phyloP scores from a whole-genome alignment of 1,140 invertebrate genomes.

The Drosophila tristis region DNA sequence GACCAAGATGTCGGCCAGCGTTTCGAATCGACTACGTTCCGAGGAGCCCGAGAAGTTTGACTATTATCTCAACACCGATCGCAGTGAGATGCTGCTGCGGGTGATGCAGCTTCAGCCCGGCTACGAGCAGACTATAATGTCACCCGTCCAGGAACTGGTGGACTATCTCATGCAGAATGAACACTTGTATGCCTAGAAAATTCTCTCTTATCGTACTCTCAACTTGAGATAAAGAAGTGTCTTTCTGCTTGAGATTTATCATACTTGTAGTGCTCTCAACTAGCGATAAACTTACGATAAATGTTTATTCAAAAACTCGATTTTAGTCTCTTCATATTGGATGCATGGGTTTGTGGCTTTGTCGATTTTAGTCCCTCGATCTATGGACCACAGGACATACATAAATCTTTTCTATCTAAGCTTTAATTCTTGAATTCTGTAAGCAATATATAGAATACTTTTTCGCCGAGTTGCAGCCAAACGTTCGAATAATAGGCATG shows the following conservation, averaged over 20 bases:
- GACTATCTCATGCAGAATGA: constrained; percentile 56
- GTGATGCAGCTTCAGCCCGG: constrained; percentile 64
- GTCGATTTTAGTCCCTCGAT: too few species aligned
- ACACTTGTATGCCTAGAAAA: constrained; percentile 12
- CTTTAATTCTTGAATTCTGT: too few species aligned
- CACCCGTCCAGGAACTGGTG: constrained; percentile 57
- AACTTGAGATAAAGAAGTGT: neutral
- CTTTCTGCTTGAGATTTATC: too few species aligned
- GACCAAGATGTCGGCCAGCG: constrained; percentile 52
- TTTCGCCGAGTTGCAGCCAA: too few species aligned
- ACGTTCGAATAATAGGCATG: too few species aligned
- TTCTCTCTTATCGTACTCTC: neutral
- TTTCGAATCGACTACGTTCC: constrained; percentile 48
- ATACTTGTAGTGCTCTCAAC: too few species aligned
- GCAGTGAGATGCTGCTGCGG: constrained; percentile 59
- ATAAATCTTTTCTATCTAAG: too few species aligned
- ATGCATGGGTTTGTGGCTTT: too few species aligned
- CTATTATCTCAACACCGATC: constrained; percentile 68
- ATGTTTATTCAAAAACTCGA: neutral
- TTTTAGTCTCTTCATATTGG: too few species aligned
- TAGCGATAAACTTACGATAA: too few species aligned
- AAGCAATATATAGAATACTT: too few species aligned
- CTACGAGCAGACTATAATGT: constrained; percentile 63
- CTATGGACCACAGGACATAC: too few species aligned
- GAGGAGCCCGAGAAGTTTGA: constrained; percentile 70